Evolutionary conservation across 2,113 vertebrate species (phyloP).

Genomic region (Antigone vipio): DNA sequence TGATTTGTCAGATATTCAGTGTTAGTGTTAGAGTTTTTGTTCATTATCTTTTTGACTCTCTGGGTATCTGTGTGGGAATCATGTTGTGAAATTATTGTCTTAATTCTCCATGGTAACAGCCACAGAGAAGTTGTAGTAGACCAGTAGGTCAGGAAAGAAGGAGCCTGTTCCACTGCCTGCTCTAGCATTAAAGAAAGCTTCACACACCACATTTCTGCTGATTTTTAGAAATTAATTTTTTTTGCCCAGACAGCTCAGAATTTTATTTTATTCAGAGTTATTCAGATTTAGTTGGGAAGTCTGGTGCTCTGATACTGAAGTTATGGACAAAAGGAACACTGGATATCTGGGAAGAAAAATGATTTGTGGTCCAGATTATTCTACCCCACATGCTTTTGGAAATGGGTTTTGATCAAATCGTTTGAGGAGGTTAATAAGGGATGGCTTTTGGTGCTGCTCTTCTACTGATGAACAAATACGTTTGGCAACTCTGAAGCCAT

Average conservation of each 20-base stretch:
- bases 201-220: not conserved
- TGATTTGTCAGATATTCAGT: not conserved
- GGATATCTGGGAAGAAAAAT: not conserved
- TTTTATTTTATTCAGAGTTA: not conserved
- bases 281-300: not conserved
- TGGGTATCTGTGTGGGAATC: not conserved
- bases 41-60: not conserved
- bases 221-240: not conserved
- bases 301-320: not conserved
- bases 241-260: not conserved
- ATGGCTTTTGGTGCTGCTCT: not conserved
- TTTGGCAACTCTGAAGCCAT: slow-evolving; percentile 14
- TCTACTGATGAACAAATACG: not conserved
- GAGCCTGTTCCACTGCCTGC: not conserved
- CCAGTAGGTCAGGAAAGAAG: not conserved
- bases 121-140: not conserved
- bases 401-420: not conserved
- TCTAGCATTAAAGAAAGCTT: not conserved
- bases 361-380: not conserved
- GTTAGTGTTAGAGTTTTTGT: not conserved
- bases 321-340: not conserved
- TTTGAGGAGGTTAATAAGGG: not conserved
- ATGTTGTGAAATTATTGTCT: not conserved
- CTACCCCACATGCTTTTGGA: not conserved
- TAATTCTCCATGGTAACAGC: slow-evolving; percentile 25